phyloP scores from a whole-genome alignment of 2,888 invertebrate genomes.

The Polyploca ridens region DNA sequence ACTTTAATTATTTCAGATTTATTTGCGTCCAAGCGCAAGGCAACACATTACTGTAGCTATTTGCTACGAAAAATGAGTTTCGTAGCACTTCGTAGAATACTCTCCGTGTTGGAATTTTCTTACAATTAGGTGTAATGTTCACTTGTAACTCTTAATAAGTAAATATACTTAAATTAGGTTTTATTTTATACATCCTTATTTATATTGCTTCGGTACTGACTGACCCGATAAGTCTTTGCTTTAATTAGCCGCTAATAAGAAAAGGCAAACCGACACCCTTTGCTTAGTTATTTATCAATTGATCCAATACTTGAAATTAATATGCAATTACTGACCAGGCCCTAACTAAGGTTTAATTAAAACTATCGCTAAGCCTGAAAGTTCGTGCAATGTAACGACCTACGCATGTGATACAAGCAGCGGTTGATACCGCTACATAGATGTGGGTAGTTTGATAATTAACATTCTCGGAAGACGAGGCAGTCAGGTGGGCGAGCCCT shows the following conservation, averaged over 20 bases:
- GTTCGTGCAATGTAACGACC: constrained; percentile 26
- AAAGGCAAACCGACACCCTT: background rate
- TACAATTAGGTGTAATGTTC: background rate
- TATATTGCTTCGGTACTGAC: background rate
- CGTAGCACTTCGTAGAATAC: constrained; percentile 9
- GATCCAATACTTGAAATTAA: constrained; percentile 23
- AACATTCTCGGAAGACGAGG: constrained; percentile 55
- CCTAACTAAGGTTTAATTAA: constrained; percentile 50
- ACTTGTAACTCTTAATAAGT: too few relatives aligned
- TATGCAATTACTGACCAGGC: constrained; percentile 31
- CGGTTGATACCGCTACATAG: constrained; percentile 20
- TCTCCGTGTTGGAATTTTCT: background rate
- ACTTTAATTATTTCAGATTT: constrained; percentile 21
- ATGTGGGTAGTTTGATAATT: constrained; percentile 48
- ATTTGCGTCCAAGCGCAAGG: background rate
- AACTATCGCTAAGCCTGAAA: constrained; percentile 38
- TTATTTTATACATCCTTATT: background rate
- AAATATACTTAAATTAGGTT: too few relatives aligned
- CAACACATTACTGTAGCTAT: background rate
- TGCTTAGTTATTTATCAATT: background rate
- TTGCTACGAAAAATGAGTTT: constrained; percentile 11
- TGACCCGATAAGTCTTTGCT: background rate
- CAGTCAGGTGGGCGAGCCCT: constrained; percentile 42
- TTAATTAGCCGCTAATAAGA: background rate
- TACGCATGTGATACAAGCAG: constrained; percentile 39